These are phyloP conservation scores for Balaeniceps rex DNA, from an alignment of 2,113 vertebrate genomes.

Conservation along the genomic window DNA sequence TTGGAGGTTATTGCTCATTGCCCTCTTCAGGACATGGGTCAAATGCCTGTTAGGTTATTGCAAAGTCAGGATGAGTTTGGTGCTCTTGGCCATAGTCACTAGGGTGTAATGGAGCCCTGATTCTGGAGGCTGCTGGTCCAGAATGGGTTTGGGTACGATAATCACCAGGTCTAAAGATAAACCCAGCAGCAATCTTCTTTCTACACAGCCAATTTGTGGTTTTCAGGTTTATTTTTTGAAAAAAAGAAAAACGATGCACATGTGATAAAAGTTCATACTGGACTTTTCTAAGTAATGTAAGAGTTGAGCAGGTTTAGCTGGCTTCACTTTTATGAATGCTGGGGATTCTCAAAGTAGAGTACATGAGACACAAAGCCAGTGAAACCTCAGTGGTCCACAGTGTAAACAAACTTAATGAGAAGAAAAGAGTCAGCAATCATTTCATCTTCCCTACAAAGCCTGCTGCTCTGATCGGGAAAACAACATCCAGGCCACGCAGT, in stretches of 20 bases:
- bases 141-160: neutral
- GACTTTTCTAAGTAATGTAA: neutral
- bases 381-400: neutral
- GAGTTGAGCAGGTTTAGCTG: neutral
- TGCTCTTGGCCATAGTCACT: neutral
- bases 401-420: constrained; percentile 38
- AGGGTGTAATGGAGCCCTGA: neutral
- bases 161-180: neutral
- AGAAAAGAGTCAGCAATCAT: constrained; percentile 26
- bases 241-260: neutral
- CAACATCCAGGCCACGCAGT: neutral
- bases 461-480: neutral
- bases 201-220: neutral
- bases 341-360: neutral
- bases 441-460: constrained; percentile 36
- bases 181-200: neutral
- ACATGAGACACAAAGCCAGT: constrained; percentile 1
- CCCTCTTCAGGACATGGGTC: neutral
- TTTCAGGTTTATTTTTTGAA: neutral
- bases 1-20: neutral
- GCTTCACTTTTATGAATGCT: constrained; percentile 8
- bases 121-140: neutral
- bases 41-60: neutral
- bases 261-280: neutral
- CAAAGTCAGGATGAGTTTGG: neutral